Evolutionary conservation across 2,797 vertebrate genomes (phyloP).

Genomic region (Pantherophis vulpinus): DNA sequence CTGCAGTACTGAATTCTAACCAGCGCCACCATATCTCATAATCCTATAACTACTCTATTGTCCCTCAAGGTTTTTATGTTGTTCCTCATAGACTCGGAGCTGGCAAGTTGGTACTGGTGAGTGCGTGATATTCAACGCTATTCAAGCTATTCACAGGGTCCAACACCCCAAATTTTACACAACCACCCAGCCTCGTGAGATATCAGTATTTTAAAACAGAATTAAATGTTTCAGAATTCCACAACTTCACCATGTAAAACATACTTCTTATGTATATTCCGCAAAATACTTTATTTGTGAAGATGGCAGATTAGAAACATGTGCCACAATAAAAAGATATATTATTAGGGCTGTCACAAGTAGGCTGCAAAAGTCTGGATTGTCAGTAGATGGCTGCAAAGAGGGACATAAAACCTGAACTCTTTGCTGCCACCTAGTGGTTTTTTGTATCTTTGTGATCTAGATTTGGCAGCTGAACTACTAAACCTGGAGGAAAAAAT

Average conservation of each 20-base stretch:
- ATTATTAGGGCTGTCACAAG: neutral
- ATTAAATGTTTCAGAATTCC: neutral
- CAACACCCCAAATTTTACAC: neutral
- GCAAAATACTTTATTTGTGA: neutral
- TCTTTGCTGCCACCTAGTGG: neutral
- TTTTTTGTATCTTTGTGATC: neutral
- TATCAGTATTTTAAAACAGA: neutral
- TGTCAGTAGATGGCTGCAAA: neutral
- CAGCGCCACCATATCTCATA: neutral
- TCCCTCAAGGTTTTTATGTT: neutral
- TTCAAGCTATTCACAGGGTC: neutral
- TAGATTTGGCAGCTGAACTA: neutral
- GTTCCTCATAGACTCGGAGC: neutral
- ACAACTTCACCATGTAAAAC: neutral
- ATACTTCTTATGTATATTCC: neutral
- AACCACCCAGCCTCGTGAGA: neutral
- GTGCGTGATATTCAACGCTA: neutral
- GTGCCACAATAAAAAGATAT: neutral
- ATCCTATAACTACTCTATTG: neutral
- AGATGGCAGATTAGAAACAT: neutral
- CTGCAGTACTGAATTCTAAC: neutral
- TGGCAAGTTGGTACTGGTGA: neutral
- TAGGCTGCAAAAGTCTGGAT: neutral
- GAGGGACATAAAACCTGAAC: neutral
- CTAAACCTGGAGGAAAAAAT: neutral